Conservation (phyloP, 92 coral and sea anemone genomes). For the Galaxea fascicularis region DNA sequence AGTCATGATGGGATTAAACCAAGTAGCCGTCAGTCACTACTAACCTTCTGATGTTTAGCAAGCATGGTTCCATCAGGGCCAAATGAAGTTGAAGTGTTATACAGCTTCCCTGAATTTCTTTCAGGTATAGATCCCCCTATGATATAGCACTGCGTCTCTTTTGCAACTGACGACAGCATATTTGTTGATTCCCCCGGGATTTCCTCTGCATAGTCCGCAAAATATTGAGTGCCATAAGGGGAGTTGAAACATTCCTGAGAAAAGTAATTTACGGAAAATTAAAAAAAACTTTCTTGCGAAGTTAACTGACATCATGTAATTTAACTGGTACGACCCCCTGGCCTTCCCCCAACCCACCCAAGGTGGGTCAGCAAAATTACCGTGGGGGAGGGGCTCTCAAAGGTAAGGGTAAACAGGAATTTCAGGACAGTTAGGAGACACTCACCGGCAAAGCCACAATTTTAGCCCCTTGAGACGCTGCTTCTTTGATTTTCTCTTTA, state of each 20-base stretch:
- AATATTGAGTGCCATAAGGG: conserved; percentile 97
- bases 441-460: conserved; percentile 89
- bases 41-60: conserved; percentile 93
- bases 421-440: background rate
- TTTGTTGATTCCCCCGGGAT: conserved; percentile 95
- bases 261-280: background rate
- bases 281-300: background rate
- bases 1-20: too few species aligned
- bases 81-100: conserved; percentile 88
- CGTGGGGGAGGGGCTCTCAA: too few species aligned
- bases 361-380: too few species aligned
- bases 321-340: background rate
- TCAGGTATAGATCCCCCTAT: conserved; percentile 97
- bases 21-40: too few species aligned
- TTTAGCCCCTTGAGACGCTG: conserved; percentile 87
- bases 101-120: conserved; percentile 81
- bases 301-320: background rate
- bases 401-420: background rate
- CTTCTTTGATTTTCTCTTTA: conserved; percentile 83
- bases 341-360: too few species aligned
- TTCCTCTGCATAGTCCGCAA: conserved; percentile 94
- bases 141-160: conserved; percentile 83
- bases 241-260: conserved; percentile 94
- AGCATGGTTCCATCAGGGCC: conserved; percentile 92
- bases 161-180: conserved; percentile 86